These are phyloP conservation scores for Polyploca ridens DNA, from an alignment of 2,888 invertebrate species.

Conservation along the genomic window DNA sequence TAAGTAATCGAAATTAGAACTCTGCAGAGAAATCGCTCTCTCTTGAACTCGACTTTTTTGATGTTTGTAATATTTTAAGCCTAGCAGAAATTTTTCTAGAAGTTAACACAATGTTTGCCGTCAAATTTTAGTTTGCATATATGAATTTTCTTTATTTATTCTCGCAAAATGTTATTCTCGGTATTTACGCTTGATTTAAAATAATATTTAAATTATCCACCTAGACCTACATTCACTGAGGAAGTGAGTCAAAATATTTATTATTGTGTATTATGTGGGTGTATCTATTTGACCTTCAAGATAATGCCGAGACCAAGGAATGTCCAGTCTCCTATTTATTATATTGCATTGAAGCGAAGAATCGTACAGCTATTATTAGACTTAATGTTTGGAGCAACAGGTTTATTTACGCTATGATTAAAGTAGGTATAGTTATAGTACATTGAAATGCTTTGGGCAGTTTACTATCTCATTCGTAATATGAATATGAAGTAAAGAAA, in stretches of 20 bases:
- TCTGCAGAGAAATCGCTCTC: background rate
- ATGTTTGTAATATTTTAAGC: constrained; percentile 4
- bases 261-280: constrained; percentile 57
- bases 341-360: constrained; percentile 35
- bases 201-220: background rate
- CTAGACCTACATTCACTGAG: constrained; percentile 55
- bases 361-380: constrained; percentile 45
- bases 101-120: background rate
- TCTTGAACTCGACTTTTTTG: background rate
- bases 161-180: background rate
- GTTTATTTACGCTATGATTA: background rate
- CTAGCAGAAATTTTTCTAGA: background rate
- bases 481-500: too few species aligned
- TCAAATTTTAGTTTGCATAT: background rate
- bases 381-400: background rate
- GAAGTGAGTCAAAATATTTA: constrained; percentile 65
- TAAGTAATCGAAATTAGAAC: background rate
- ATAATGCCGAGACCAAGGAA: constrained; percentile 54
- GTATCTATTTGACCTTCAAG: constrained; percentile 59
- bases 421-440: too few species aligned
- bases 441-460: too few species aligned
- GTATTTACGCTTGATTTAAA: background rate
- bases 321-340: constrained; percentile 60
- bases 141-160: background rate
- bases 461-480: too few species aligned